phyloP scores from a whole-genome alignment of 2,797 vertebrate species.

The Nyctibius grandis region DNA sequence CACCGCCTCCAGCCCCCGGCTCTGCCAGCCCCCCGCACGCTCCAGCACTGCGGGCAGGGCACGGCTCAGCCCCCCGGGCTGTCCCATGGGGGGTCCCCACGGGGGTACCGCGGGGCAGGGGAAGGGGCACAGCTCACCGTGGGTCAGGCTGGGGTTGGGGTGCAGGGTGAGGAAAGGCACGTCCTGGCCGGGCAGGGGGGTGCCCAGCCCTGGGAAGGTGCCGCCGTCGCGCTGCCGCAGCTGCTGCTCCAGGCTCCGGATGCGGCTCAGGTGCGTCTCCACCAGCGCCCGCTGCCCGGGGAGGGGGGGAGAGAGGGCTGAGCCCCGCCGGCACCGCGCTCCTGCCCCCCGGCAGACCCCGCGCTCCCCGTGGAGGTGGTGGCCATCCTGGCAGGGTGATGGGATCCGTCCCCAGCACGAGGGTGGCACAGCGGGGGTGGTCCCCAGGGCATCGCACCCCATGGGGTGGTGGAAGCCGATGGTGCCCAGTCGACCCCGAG shows the following conservation, averaged over 20 bases:
- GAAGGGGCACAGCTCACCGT: slow-evolving; percentile 52
- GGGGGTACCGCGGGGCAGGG: fast-evolving
- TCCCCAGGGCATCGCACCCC: fast-evolving
- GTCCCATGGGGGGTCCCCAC: too few relatives aligned
- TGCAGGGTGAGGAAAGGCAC: slow-evolving; percentile 89
- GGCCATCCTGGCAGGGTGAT: fast-evolving
- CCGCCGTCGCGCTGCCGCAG: slow-evolving; percentile 79
- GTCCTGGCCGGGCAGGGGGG: slow-evolving; percentile 85
- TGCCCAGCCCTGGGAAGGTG: slow-evolving; percentile 84
- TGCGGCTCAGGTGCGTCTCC: slow-evolving; percentile 92
- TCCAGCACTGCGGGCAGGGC: slow-evolving; percentile 78
- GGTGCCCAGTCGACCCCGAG: fast-evolving
- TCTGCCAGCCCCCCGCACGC: slow-evolving; percentile 84
- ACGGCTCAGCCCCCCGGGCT: background rate
- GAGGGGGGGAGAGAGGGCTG: background rate
- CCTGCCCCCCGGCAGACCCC: too few relatives aligned
- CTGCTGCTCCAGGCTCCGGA: slow-evolving; percentile 89
- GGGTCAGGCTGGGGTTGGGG: slow-evolving; percentile 72
- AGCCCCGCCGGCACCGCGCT: fast-evolving
- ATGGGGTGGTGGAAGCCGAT: fast-evolving
- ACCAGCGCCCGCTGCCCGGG: slow-evolving; percentile 84
- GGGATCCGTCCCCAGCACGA: fast-evolving
- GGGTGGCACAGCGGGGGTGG: fast-evolving
- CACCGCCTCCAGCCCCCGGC: slow-evolving; percentile 82
- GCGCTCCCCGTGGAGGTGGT: background rate